Evolutionary conservation across 2,113 vertebrate genomes (phyloP), one percentile per base, ranked within the genome.

Genomic region (Dicerorhinus sumatrensis): DNA sequence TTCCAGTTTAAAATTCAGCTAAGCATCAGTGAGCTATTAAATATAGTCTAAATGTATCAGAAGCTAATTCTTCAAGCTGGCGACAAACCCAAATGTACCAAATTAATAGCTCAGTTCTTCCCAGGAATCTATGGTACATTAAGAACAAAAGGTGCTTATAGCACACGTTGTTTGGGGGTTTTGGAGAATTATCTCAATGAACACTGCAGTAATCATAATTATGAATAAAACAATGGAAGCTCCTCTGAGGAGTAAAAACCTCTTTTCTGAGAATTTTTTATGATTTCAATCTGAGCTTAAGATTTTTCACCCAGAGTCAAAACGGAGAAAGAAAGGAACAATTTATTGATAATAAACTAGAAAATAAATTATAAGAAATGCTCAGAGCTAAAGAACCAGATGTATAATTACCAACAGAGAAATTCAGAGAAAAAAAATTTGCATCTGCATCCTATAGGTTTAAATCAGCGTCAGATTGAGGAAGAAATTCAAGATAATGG

Each of bases 201-300:
- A 48, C 27, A 60, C 0, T 6, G 3, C 31, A 90, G 1, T 92
- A 83, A 97, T 81, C 83, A 89, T 73, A 93, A 95, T 80, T 90
- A 95, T 75, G 39, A 86, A 75, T 86, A 95, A 91, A 97, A 95
- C 95, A 97, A 85, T 86, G 87, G 56, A 81, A 89, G 63, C 60
- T 92, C 46, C 42, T 89, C n/a, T 63, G n/a, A 63, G 46, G 58
- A 76, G 36, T 42, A 23, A 29, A 79, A 96, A 83, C 51, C 16
- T 80, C 12, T 81, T 95, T 91, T 69, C 39, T 92, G 60, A 95
- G 76, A 84, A 89, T 67, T n/a, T 81, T 79, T 79, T 27, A 72
- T 72, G n/a, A 94, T 96, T 97, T 93, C 36, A 76, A 51, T 87
- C 29, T 90, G 73, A 92, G 16, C 21, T 95, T 65, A 89, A 83